Evolutionary conservation across 2,888 invertebrate genomes (phyloP).

Genomic region (Drosophila hawaiiensis): DNA sequence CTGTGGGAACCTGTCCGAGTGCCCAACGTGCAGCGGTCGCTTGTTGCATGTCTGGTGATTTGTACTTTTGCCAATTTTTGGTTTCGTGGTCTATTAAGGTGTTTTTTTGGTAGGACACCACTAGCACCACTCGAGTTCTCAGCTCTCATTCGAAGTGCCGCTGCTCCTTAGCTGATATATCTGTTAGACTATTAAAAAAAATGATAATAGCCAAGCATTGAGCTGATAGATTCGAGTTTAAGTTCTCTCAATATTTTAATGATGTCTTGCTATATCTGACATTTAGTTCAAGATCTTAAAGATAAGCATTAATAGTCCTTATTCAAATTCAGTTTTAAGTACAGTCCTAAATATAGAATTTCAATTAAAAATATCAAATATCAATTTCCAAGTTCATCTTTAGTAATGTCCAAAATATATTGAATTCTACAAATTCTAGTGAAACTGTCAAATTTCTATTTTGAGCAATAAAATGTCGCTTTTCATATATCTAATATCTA

Average conservation of each 20-base stretch:
- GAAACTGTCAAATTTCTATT: background rate
- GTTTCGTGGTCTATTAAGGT: constrained; percentile 50
- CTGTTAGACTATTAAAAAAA: constrained; percentile 10
- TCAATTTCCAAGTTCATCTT: background rate
- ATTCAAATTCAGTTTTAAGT: background rate
- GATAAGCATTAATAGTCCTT: background rate
- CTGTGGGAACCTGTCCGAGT: constrained; percentile 63
- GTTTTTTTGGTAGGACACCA: constrained; percentile 25
- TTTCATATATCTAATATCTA: background rate
- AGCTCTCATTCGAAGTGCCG: constrained; percentile 1
- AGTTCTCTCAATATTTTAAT: constrained; percentile 31
- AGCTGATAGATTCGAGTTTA: constrained; percentile 13
- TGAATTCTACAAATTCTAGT: background rate
- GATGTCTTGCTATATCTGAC: constrained; percentile 8
- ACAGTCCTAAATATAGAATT: too few relatives aligned
- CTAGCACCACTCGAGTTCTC: constrained; percentile 45
- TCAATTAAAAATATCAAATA: background rate
- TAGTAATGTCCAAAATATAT: background rate
- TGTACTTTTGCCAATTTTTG: constrained; percentile 44
- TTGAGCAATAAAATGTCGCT: background rate
- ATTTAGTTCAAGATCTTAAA: background rate
- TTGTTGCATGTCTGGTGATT: constrained; percentile 45
- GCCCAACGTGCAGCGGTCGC: constrained; percentile 23
- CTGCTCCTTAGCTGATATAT: constrained; percentile 24
- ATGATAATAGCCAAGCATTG: constrained; percentile 11